Base-by-base conservation (phyloP, 2,797 vertebrate species). In the Lophura swinhoii region DNA sequence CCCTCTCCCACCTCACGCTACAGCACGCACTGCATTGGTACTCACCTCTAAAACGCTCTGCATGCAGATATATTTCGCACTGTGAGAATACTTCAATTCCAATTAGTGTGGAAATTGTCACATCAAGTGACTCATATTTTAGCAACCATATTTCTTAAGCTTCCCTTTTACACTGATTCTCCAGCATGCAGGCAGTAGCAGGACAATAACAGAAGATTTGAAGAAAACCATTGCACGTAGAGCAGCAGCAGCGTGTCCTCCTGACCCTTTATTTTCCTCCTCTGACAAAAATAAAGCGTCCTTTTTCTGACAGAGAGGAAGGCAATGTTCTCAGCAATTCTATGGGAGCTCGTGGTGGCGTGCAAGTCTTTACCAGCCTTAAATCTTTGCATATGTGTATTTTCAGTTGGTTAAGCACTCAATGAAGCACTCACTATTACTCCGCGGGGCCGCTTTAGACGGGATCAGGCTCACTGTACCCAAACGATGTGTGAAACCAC, bases 351-450 rank as follows among this genome's bases (percentile, higher is more conserved):
- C 31, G 41, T 74, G 59, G 66, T 58, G 80, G 84, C 55, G 53
- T 17, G 7, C 39, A 29, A 10, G 4, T 48, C 77, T 68, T 84
- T 77, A 51, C 16, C 13, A 51, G 14, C 23, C 37, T 58, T 28
- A 69, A 29, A 31, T 46, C 89, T 75, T 83, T 64, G 58, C 44
- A 74, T 59, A 26, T 10, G 62, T 5, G 1, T 59, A 23, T 84
- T 72, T 94, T n/a, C 85, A 51, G 39, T 14, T 31, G 67, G 74
- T 92, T 85, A 85, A 75, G 62, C 72, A 56, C 83, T 93, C 89
- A 77, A 39, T 2, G 29, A 87, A 76, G 87, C 5, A 5, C 75
- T 62, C 87, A 66, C 69, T 39, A 39, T 23, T 53, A 41, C 31
- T 44, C 70, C 91, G 69, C 5, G n/a, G 82, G 60, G 60, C 80